Percentiles rank a stretch among this genome's conserved stretches.
Conservation (phyloP, 1,140 invertebrate genomes). For the Calliphora vicina region DNA sequence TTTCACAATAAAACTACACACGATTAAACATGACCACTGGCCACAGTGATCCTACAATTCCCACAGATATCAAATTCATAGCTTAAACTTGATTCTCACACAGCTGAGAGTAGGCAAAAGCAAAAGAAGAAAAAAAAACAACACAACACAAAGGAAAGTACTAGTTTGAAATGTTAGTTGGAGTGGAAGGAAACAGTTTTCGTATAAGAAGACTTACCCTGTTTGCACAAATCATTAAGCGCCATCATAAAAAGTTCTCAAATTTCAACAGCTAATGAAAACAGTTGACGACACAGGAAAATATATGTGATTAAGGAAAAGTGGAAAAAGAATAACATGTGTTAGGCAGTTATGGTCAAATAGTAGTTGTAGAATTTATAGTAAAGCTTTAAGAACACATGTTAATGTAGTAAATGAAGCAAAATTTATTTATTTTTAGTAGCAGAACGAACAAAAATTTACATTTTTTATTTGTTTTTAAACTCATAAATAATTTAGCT, state of each 20-base stretch:
- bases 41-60: slow-evolving; percentile 38
- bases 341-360: not conserved
- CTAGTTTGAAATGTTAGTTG: not conserved
- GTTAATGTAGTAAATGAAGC: no score
- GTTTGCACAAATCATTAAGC: not conserved
- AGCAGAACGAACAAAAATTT: not conserved
- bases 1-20: slow-evolving; percentile 43
- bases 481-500: not conserved
- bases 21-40: slow-evolving; percentile 20
- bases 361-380: no score
- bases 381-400: no score
- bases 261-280: not conserved
- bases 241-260: slow-evolving; percentile 29
- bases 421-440: no score
- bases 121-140: not conserved
- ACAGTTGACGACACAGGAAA: not conserved
- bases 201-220: no score
- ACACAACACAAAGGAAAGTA: not conserved
- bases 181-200: not conserved
- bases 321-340: not conserved
- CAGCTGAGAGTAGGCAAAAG: not conserved
- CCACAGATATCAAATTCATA: slow-evolving; percentile 63
- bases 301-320: not conserved
- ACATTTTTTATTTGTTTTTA: not conserved
- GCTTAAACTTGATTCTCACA: slow-evolving; percentile 31